These are phyloP conservation scores for Erebia aethiops DNA, from an alignment of 2,888 invertebrate genomes.

Conservation along the genomic window DNA sequence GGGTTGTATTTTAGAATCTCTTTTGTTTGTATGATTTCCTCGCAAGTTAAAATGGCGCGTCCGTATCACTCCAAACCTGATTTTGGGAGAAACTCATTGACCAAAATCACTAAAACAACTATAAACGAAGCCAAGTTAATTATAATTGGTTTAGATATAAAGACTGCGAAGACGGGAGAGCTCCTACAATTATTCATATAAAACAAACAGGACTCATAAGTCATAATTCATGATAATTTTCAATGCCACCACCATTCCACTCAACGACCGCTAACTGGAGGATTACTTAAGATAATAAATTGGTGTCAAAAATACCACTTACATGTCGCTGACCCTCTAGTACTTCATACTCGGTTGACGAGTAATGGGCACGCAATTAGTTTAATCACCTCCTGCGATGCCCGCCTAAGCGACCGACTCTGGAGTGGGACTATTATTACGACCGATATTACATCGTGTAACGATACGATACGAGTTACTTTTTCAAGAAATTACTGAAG, in stretches of 20 bases:
- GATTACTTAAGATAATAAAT: constrained; percentile 37
- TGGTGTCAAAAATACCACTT: constrained; percentile 40
- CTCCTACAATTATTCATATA: not conserved
- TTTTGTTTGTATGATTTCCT: no score
- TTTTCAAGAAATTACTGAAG: not conserved
- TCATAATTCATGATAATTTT: constrained; percentile 36
- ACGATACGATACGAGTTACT: not conserved
- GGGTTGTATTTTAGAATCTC: not conserved
- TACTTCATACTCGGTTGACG: constrained; percentile 18
- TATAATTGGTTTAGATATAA: not conserved
- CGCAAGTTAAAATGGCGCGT: no score
- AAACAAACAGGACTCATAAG: constrained; percentile 24
- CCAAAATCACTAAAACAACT: no score
- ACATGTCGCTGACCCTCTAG: constrained; percentile 32
- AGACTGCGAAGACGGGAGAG: not conserved
- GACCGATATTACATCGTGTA: not conserved
- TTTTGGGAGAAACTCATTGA: no score
- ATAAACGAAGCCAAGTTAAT: not conserved
- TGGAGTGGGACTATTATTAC: not conserved
- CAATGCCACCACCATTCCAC: constrained; percentile 32
- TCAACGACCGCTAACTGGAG: constrained; percentile 26
- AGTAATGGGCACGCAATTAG: constrained; percentile 34
- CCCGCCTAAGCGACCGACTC: constrained; percentile 10
- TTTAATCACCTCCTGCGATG: constrained; percentile 32
- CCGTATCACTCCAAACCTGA: no score